Evolutionary conservation across 2,797 vertebrate species (phyloP), one percentile per base, ranked within the genome.

Genomic region (Gymnodraco acuticeps): DNA sequence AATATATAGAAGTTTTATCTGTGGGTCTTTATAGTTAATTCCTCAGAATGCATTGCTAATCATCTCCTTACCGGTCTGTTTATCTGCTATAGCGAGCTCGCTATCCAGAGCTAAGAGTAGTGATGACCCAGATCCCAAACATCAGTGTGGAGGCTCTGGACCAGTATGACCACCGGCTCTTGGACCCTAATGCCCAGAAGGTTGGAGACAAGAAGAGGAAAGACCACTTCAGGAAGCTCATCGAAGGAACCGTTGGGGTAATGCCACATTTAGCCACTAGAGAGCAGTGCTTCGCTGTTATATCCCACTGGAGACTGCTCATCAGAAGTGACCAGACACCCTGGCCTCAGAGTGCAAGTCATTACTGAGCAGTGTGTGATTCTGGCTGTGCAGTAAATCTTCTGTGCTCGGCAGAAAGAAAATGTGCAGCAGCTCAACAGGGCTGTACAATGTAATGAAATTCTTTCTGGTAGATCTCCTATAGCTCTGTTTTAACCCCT

Each of bases 241-340:
- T 99, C 17, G 94, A 96, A 31, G 98, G 98, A 89, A 96, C 96
- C 50, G 95, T 99, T 16, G 98, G 96, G 96, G 98, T 99, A 96
- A 89, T 95, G 74, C 19, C 43, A 56, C 60, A 47, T 73, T 69
- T 46, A 2, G 2, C 80, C 89, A 82, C 77, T 85, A 86, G 90
- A 85, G 77, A 51, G 81, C 84, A 81, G 66, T 75, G 62, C 65
- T 58, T 70, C 59, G 46, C 78, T 68, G 68, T 45, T 19, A 15
- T 48, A 19, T 45, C 55, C 42, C 33, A 50, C 27, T 59, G 31
- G 17, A 12, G 52, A 52, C 43, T 0, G 61, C 46, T 74, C 56
- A 61, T 72, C 23, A 63, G 42, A 74, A 43, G 52, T 56, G 70
- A 67, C 75, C 74, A 72, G 38, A 78, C 66, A 61, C 47, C 43